A percentile compares a stretch with the other conserved stretches of the same genome.
These are phyloP conservation scores for Pyrocoelia pectoralis DNA, from an alignment of 2,888 invertebrate genomes.

Conservation along the genomic window DNA sequence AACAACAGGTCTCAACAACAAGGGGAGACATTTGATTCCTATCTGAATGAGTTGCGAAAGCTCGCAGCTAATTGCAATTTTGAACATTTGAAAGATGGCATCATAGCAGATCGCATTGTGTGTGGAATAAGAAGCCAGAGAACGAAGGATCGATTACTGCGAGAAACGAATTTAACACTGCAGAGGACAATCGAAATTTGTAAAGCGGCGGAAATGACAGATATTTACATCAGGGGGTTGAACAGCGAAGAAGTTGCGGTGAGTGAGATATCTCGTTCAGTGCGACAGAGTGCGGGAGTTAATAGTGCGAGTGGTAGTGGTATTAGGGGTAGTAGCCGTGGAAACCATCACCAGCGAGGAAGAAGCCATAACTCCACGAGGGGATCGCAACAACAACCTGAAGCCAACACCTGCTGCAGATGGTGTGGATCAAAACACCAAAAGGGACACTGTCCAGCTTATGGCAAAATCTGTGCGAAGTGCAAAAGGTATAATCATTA, in stretches of 20 bases:
- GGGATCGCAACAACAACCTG: no score
- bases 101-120: no score
- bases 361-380: neutral
- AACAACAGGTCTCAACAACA: no score
- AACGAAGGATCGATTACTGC: neutral
- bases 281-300: neutral
- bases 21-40: neutral
- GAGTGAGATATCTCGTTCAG: neutral
- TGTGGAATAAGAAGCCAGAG: neutral
- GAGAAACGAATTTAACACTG: neutral
- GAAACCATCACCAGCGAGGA: neutral
- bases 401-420: no score
- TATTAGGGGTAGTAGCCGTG: neutral
- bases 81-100: neutral
- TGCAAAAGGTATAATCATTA: no score
- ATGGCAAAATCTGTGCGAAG: no score
- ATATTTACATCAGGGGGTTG: slow-evolving; percentile 15
- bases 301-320: neutral
- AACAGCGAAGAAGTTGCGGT: neutral
- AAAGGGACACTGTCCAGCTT: no score
- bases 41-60: neutral
- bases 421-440: no score
- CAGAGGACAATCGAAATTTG: slow-evolving; percentile 20
- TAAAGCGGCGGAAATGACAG: slow-evolving; percentile 28
- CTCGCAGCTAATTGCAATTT: neutral